Evolutionary conservation across 64 coral and sea anemone genomes (phyloP), one percentile per base, ranked within the genome.

Genomic region (Montipora foliosa): DNA sequence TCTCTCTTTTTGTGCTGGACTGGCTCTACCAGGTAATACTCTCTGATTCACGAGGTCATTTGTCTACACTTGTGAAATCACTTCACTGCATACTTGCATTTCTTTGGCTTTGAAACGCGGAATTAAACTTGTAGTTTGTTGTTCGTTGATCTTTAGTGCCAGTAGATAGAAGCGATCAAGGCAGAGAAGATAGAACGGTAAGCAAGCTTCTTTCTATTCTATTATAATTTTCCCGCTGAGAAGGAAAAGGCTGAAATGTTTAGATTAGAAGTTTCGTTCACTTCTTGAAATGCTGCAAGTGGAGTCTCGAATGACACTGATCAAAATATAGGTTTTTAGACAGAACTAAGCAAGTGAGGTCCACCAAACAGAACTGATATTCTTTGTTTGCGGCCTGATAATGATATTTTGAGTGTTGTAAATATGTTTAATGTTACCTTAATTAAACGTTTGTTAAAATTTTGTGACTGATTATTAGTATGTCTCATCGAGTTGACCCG

Each of bases 11-110:
- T 71, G 62, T 71, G 62, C 64, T 13, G 50, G 14, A 47, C 47
- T 86, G 66, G 82, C 82, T n/a, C 7, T 71, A 86, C 82, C 82
- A 71, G 82, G 82, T 86, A 86, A 72, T 10, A 20, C 19, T 49
- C 4, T 1, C 3, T 64, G 11, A 49, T 15, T 48, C 46, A 0
- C 52, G 9, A 55, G 52, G 60, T 64, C 60, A 14, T 37, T 37
- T 37, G 14, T 4, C 60, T 12, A 12, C 3, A 64, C 60, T 64
- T 64, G 14, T 12, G 8, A 16, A 12, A 64, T 0, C 60, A 64
- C 60, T 11, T 64, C 3, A 16, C 0, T 6, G 17, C 29, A 37
- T 71, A 17, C 55, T 15, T 58, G 53, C 12, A 44, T 0, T 5
- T 55, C 52, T 55, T 55, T 55, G 52, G 52, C 52, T 10, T 55